A percentile compares a stretch with the other conserved stretches of the same genome.
Evolutionary conservation across 2,888 invertebrate genomes (phyloP).

Genomic region (Drosophila kokeensis): DNA sequence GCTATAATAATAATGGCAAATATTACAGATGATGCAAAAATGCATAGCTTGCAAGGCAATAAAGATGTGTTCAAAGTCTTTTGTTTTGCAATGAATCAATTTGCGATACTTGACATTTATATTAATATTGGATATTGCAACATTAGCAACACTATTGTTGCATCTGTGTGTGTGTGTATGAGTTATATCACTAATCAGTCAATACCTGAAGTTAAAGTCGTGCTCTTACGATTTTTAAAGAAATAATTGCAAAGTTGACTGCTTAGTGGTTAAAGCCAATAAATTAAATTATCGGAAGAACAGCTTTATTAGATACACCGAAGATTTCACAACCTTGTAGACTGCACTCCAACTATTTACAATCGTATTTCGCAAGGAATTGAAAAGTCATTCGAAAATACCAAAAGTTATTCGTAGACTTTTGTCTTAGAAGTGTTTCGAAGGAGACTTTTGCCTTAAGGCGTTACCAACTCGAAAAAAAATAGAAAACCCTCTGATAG

Average conservation of each 20-base stretch:
- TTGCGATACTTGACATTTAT: conserved; percentile 32
- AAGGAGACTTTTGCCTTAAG: neutral
- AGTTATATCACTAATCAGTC: neutral
- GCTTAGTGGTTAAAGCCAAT: neutral
- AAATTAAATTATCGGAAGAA: neutral
- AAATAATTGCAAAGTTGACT: neutral
- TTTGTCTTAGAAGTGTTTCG: neutral
- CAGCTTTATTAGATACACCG: neutral
- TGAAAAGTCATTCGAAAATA: neutral
- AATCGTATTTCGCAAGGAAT: neutral
- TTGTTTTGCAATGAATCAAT: conserved; percentile 56
- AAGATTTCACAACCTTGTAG: neutral
- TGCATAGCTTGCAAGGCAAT: conserved; percentile 16
- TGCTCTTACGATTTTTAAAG: neutral
- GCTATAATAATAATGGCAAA: conserved; percentile 47
- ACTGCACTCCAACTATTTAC: neutral
- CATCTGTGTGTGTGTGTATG: neutral
- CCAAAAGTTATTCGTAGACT: neutral
- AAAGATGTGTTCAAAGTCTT: conserved; percentile 70
- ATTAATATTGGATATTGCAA: conserved; percentile 19
- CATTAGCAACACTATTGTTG: conserved; percentile 10
- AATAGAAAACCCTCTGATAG: neutral
- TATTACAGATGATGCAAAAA: conserved; percentile 39
- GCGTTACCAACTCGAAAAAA: neutral
- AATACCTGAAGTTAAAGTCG: neutral